These are phyloP conservation scores for Odontomachus brunneus DNA, from an alignment of 1,140 invertebrate species.

Conservation along the genomic window DNA sequence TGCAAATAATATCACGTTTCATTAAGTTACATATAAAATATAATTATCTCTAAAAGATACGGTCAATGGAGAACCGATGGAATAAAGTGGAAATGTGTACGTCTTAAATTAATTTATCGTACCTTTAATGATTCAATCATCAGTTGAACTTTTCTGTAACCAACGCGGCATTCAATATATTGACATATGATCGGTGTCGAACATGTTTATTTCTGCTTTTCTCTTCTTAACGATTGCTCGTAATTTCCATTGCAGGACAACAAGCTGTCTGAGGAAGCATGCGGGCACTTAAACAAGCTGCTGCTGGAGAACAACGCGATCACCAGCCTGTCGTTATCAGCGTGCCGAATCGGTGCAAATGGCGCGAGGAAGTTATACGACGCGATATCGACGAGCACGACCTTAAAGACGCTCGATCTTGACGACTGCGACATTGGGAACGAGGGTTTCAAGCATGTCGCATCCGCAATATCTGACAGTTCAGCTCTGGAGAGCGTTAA, in stretches of 20 bases:
- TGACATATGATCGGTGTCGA: neutral
- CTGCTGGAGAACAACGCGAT: conserved; percentile 79
- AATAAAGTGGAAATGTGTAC: too few species aligned
- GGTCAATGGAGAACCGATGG: too few species aligned
- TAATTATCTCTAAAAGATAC: too few species aligned
- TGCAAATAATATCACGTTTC: too few species aligned
- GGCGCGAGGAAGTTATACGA: conserved; percentile 79
- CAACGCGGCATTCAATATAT: neutral
- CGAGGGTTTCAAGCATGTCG: conserved; percentile 80
- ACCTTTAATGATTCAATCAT: too few species aligned
- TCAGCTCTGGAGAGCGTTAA: conserved; percentile 75
- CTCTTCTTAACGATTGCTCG: neutral
- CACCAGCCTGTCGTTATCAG: conserved; percentile 79
- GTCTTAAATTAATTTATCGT: too few species aligned
- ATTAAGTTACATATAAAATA: too few species aligned
- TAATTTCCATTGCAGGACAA: conserved; percentile 77
- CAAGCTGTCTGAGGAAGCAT: conserved; percentile 81
- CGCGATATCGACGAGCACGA: conserved; percentile 72
- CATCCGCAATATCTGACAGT: conserved; percentile 72
- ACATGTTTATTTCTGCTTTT: neutral
- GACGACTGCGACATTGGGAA: conserved; percentile 82
- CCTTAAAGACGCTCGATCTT: conserved; percentile 82
- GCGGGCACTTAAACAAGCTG: conserved; percentile 82
- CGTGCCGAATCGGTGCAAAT: conserved; percentile 82
- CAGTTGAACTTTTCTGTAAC: too few species aligned